phyloP scores from a whole-genome alignment of 2,888 invertebrate genomes.

The Scaptomyza cyrtandrae region DNA sequence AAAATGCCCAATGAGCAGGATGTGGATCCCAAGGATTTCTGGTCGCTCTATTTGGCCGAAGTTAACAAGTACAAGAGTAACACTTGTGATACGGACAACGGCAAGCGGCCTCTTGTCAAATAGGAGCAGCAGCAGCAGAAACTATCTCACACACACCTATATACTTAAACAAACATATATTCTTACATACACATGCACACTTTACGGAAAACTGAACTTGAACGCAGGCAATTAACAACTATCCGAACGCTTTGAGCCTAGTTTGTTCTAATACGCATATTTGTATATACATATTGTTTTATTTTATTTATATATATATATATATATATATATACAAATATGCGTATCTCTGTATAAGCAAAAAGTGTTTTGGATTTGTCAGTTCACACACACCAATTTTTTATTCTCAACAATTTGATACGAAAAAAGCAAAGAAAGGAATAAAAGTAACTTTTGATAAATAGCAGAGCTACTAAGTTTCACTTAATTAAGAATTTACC shows the following conservation, averaged over 20 bases:
- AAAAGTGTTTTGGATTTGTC: background rate
- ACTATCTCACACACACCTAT: conserved; percentile 1
- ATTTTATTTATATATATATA: no score
- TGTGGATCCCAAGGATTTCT: conserved; percentile 91
- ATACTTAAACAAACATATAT: background rate
- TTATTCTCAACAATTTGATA: conserved; percentile 16
- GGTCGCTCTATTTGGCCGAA: conserved; percentile 97
- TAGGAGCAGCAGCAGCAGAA: conserved; percentile 85
- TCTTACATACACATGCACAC: conserved; percentile 3
- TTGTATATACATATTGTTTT: no score
- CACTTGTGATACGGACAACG: conserved; percentile 95
- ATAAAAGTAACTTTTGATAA: conserved; percentile 3
- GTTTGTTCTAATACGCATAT: background rate
- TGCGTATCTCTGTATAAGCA: no score
- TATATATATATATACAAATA: no score
- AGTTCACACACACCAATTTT: background rate
- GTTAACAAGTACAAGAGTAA: conserved; percentile 96
- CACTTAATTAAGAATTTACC: conserved; percentile 24
- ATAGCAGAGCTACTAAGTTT: conserved; percentile 13
- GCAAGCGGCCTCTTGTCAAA: conserved; percentile 95
- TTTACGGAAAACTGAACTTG: conserved; percentile 42
- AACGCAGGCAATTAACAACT: conserved; percentile 32
- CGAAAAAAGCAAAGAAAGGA: conserved; percentile 1
- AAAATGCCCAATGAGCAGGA: conserved; percentile 87
- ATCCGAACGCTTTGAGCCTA: no score